Evolutionary conservation across 2,797 vertebrate species (phyloP).

Genomic region (Lagodon rhomboides): DNA sequence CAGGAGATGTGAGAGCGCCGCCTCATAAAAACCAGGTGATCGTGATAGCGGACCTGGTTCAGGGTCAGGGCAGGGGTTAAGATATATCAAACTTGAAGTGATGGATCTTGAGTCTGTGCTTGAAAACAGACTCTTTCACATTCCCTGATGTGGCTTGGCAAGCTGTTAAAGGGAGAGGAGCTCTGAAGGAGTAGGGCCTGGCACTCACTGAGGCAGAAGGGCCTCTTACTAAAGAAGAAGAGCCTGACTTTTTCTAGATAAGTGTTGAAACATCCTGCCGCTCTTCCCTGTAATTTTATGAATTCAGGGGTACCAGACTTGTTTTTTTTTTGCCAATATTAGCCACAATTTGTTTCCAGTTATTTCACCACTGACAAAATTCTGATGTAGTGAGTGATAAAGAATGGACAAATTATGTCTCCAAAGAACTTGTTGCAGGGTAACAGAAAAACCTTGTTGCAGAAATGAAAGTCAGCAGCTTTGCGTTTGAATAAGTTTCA

Average conservation of each 20-base stretch:
- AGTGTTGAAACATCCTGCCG: conserved; percentile 19
- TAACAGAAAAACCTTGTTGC: not conserved
- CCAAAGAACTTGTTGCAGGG: not conserved
- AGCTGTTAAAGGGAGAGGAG: conserved; percentile 60
- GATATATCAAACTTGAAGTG: conserved; percentile 51
- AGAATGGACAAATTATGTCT: not conserved
- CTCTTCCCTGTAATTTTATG: conserved; percentile 21
- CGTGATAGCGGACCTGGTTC: conserved; percentile 28
- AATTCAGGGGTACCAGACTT: not conserved
- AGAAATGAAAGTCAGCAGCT: conserved; percentile 6
- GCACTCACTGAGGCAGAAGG: conserved; percentile 59
- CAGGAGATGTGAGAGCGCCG: not conserved
- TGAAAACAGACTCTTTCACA: conserved; percentile 68
- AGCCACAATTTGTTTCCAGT: not conserved
- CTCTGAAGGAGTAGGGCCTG: conserved; percentile 56
- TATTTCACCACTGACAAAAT: not conserved
- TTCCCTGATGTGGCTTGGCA: conserved; percentile 71
- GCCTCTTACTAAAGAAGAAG: conserved; percentile 51
- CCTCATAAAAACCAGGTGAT: conserved; percentile 37
- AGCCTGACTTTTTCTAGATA: conserved; percentile 52
- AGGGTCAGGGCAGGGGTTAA: conserved; percentile 35
- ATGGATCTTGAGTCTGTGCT: conserved; percentile 52
- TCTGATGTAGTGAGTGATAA: not conserved
- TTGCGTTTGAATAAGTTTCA: conserved; percentile 4
- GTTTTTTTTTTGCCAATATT: not conserved